A percentile compares a stretch with the other conserved stretches of the same genome.
These are phyloP conservation scores for Onthophagus sagittarius DNA, from an alignment of 2,888 invertebrate genomes.

Conservation along the genomic window DNA sequence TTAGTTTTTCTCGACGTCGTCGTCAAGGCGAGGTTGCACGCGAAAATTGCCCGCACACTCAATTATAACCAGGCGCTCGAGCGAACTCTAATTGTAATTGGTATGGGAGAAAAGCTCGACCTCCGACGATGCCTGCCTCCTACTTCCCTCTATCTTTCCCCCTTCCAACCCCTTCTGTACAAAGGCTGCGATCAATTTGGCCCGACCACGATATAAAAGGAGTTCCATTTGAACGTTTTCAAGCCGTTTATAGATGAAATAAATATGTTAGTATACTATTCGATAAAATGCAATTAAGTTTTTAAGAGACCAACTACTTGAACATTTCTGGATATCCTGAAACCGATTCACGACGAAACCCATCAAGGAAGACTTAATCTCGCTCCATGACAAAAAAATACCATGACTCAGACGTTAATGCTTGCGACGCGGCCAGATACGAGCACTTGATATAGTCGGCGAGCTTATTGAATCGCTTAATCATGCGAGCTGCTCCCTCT, in stretches of 20 bases:
- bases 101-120: background rate
- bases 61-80: constrained; percentile 10
- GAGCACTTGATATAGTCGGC: constrained; percentile 24
- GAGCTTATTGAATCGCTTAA: constrained; percentile 29
- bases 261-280: too few species aligned
- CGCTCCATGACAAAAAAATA: background rate
- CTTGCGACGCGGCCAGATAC: constrained; percentile 1
- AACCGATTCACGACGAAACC: background rate
- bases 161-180: background rate
- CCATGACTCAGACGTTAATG: background rate
- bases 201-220: background rate
- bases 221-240: background rate
- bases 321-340: background rate
- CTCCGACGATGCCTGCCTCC: background rate
- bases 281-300: too few species aligned
- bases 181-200: background rate
- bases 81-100: constrained; percentile 10
- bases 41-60: constrained; percentile 8
- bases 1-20: constrained; percentile 6
- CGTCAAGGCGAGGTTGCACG: background rate
- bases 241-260: too few species aligned
- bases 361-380: background rate
- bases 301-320: too few species aligned
- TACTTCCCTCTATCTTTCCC: background rate
- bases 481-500: constrained; percentile 9